Percentiles rank a stretch among this genome's conserved stretches.
These are phyloP conservation scores for Zaprionus lineosus DNA, from an alignment of 2,888 invertebrate species.

Conservation along the genomic window DNA sequence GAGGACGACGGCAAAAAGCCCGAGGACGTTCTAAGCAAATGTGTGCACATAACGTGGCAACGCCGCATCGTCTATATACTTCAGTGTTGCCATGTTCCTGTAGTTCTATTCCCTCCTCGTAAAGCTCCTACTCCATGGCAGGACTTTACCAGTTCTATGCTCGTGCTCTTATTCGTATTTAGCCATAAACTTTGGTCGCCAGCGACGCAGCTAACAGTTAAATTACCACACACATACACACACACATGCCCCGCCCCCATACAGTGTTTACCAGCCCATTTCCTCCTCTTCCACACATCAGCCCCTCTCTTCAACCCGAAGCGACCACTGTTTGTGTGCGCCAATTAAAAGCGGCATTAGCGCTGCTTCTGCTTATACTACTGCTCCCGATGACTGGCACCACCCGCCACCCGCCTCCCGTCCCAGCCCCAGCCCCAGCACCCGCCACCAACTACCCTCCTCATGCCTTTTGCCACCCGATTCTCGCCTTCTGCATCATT, in stretches of 20 bases:
- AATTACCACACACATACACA: constrained; percentile 62
- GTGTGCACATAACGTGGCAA: constrained; percentile 46
- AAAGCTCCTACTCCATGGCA: constrained; percentile 22
- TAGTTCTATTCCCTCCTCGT: not conserved
- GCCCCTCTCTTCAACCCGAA: not conserved
- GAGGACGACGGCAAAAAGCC: not conserved
- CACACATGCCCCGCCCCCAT: constrained; percentile 65
- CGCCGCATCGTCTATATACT: constrained; percentile 41
- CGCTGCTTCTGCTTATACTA: constrained; percentile 29
- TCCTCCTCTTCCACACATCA: not conserved
- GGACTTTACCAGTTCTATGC: constrained; percentile 45
- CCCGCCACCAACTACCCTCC: not conserved
- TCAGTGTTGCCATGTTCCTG: constrained; percentile 17
- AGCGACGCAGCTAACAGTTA: constrained; percentile 76
- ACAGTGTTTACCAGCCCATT: not conserved
- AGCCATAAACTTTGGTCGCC: constrained; percentile 77
- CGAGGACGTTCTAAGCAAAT: constrained; percentile 61
- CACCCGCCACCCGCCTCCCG: not conserved
- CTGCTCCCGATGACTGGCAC: not conserved
- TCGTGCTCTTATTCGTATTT: constrained; percentile 67
- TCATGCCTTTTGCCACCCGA: too few species aligned
- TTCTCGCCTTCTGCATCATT: not conserved
- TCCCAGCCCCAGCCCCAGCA: not conserved
- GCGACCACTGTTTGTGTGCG: constrained; percentile 64
- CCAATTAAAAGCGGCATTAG: constrained; percentile 76